Evolutionary conservation across 2,797 vertebrate species (phyloP).

Genomic region (Phylloscopus collybita): DNA sequence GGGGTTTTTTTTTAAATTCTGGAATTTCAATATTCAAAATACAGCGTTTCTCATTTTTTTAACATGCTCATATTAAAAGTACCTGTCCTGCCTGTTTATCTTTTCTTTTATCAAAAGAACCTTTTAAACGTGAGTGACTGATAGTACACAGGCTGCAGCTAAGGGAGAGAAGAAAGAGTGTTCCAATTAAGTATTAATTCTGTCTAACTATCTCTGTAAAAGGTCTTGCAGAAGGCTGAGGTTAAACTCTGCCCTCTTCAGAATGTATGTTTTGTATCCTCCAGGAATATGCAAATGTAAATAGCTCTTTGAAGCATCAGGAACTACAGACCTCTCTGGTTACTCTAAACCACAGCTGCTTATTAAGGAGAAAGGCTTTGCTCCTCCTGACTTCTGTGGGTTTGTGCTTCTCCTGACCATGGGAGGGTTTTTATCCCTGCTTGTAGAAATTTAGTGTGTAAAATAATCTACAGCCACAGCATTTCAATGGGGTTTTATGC

Average conservation of each 20-base stretch:
- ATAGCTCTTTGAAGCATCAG: not conserved
- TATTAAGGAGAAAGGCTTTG: not conserved
- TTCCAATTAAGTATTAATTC: not conserved
- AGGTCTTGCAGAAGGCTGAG: not conserved
- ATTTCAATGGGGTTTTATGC: not conserved
- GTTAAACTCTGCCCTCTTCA: slow-evolving; percentile 2
- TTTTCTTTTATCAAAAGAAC: not conserved
- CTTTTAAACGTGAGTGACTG: not conserved
- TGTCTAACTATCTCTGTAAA: not conserved
- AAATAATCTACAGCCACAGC: not conserved
- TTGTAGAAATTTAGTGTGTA: not conserved
- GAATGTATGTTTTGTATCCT: slow-evolving; percentile 10
- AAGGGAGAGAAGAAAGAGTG: not conserved
- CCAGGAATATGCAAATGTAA: slow-evolving; percentile 27
- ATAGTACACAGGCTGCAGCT: not conserved
- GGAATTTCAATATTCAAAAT: not conserved
- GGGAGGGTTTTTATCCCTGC: not conserved
- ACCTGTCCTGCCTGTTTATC: not conserved
- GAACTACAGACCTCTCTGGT: not conserved
- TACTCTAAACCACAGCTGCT: not conserved
- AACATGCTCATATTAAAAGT: not conserved
- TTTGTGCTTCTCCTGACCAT: not conserved
- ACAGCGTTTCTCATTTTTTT: not conserved
- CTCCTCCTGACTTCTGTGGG: not conserved
- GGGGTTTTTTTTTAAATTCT: not conserved